A percentile compares a stretch with the other conserved stretches of the same genome.
Evolutionary conservation across 2,888 invertebrate genomes (phyloP).

Genomic region (Micropterix aruncella): DNA sequence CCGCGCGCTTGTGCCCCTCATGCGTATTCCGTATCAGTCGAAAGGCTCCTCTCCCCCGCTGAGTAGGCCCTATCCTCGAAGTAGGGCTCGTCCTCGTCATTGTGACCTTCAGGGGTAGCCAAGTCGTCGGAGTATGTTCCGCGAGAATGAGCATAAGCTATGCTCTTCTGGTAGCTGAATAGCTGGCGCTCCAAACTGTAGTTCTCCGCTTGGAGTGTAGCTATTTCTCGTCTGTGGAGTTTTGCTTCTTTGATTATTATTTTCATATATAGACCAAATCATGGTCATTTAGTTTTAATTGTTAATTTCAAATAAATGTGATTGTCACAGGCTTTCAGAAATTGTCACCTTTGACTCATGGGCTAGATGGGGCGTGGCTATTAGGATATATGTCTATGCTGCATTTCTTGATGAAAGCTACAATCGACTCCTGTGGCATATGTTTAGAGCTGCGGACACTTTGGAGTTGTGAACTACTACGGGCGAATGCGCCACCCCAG

Average conservation of each 20-base stretch:
- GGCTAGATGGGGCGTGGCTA: no score
- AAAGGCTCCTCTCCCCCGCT: constrained; percentile 40
- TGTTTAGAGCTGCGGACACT: no score
- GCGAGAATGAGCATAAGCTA: constrained; percentile 56
- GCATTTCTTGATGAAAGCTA: no score
- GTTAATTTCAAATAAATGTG: background rate
- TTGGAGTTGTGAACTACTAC: no score
- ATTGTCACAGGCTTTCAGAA: no score
- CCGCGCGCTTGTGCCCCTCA: constrained; percentile 31
- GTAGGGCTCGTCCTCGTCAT: constrained; percentile 21
- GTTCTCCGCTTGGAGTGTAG: constrained; percentile 70
- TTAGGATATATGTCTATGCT: no score
- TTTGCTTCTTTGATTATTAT: no score
- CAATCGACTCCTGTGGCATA: no score
- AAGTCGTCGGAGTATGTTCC: constrained; percentile 31
- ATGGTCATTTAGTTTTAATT: background rate
- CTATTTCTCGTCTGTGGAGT: constrained; percentile 55
- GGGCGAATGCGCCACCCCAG: no score
- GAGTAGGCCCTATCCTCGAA: constrained; percentile 24
- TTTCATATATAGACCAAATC: no score
- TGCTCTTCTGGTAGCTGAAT: constrained; percentile 69
- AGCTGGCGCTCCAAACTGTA: constrained; percentile 68
- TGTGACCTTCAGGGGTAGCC: constrained; percentile 23
- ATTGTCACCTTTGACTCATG: no score
- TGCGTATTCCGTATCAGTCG: constrained; percentile 62